phyloP scores from a whole-genome alignment of 2,888 invertebrate genomes.

The Shargacucullia verbasci region DNA sequence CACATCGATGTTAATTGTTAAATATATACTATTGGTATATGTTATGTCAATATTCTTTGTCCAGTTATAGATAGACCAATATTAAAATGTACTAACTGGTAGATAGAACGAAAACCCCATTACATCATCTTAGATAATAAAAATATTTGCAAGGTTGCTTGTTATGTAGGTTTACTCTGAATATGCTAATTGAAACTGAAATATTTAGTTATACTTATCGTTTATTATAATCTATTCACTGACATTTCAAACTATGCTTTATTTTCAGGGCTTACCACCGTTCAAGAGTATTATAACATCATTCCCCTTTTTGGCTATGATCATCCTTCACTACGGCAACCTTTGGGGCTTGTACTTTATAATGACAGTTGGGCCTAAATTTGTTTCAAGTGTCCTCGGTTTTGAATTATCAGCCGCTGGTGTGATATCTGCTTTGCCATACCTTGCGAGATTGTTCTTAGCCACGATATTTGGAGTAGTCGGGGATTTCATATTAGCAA shows the following conservation, averaged over 20 bases:
- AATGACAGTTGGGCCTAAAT: slow-evolving; percentile 93
- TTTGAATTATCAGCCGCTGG: slow-evolving; percentile 93
- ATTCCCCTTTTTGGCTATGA: slow-evolving; percentile 91
- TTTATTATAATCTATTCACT: not conserved
- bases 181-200: slow-evolving; percentile 39
- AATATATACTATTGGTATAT: slow-evolving; percentile 35
- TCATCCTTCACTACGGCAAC: slow-evolving; percentile 92
- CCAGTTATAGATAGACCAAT: slow-evolving; percentile 29
- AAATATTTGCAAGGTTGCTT: slow-evolving; percentile 24
- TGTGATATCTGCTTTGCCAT: slow-evolving; percentile 91
- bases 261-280: slow-evolving; percentile 90
- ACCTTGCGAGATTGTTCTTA: slow-evolving; percentile 91
- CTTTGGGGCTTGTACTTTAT: slow-evolving; percentile 93
- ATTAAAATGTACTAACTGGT: slow-evolving; percentile 23
- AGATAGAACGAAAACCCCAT: slow-evolving; percentile 38
- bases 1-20: slow-evolving; percentile 41
- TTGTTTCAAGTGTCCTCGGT: slow-evolving; percentile 92
- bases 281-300: slow-evolving; percentile 90
- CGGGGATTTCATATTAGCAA: slow-evolving; percentile 90
- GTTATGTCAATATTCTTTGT: slow-evolving; percentile 27
- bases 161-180: slow-evolving; percentile 19
- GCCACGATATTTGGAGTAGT: slow-evolving; percentile 92
- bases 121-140: slow-evolving; percentile 49
- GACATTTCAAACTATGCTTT: slow-evolving; percentile 22
- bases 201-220: slow-evolving; percentile 10